phyloP scores from a whole-genome alignment of 1,140 invertebrate genomes.

The Atta cephalotes region DNA sequence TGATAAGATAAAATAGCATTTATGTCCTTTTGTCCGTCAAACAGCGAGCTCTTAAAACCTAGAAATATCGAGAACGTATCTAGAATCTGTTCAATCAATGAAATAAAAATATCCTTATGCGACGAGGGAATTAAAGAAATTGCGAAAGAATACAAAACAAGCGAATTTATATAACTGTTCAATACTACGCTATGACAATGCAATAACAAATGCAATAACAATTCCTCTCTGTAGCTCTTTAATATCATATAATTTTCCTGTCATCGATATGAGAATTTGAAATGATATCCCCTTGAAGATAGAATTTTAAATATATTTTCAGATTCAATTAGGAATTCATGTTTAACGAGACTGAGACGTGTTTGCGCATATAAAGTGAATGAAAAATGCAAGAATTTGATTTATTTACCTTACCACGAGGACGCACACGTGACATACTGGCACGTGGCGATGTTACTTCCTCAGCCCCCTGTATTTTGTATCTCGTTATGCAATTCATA shows the following conservation, averaged over 20 bases:
- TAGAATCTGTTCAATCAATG: neutral
- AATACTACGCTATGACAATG: neutral
- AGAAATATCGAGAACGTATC: neutral
- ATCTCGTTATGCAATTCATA: no score
- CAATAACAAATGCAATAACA: conserved; percentile 18
- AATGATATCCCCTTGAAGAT: no score
- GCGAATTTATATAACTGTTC: conserved; percentile 1
- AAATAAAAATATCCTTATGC: neutral
- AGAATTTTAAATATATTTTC: neutral
- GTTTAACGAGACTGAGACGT: conserved; percentile 4
- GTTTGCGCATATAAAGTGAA: neutral
- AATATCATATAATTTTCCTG: neutral
- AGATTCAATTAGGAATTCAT: neutral
- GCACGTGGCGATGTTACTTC: conserved; percentile 30
- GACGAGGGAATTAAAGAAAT: neutral
- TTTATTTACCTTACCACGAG: conserved; percentile 29
- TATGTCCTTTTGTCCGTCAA: neutral
- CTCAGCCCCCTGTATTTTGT: no score
- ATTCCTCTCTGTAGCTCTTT: neutral
- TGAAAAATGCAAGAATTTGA: conserved; percentile 18
- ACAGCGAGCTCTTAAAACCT: neutral
- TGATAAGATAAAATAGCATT: conserved; percentile 46
- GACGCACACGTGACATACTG: conserved; percentile 18
- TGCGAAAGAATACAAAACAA: neutral
- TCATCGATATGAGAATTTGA: neutral